Conservation (phyloP, 1,140 invertebrate genomes). For the Cataglyphis hispanica region DNA sequence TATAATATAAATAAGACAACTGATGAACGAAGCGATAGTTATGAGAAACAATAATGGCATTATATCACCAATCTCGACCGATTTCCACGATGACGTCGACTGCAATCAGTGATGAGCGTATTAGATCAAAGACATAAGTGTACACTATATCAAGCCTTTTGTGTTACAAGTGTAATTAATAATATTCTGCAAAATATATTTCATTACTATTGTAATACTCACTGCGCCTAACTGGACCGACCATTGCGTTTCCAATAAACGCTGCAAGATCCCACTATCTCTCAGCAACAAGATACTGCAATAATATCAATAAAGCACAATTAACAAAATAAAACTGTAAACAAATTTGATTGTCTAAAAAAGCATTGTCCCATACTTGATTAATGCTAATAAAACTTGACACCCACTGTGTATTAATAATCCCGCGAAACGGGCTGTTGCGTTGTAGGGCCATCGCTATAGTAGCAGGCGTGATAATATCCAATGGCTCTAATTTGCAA, state of each 20-base stretch:
- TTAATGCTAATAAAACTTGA: neutral
- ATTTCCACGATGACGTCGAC: slow-evolving; percentile 69
- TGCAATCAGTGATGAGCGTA: slow-evolving; percentile 40
- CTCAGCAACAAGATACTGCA: slow-evolving; percentile 81
- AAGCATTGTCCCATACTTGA: neutral
- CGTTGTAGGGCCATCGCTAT: slow-evolving; percentile 80
- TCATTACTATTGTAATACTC: neutral
- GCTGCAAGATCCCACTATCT: slow-evolving; percentile 83
- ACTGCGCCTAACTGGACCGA: slow-evolving; percentile 7
- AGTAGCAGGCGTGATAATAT: slow-evolving; percentile 82
- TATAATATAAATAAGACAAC: slow-evolving; percentile 56
- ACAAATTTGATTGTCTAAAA: too few relatives aligned
- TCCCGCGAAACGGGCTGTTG: slow-evolving; percentile 81
- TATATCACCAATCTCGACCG: slow-evolving; percentile 79
- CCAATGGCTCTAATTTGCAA: slow-evolving; percentile 82
- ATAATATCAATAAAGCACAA: slow-evolving; percentile 6
- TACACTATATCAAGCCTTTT: neutral
- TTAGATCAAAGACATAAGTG: too few relatives aligned
- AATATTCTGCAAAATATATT: neutral
- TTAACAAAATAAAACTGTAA: too few relatives aligned
- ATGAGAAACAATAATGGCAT: slow-evolving; percentile 78
- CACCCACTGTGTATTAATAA: slow-evolving; percentile 82
- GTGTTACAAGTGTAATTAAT: neutral
- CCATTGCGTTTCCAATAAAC: slow-evolving; percentile 81
- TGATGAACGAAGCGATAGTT: slow-evolving; percentile 62